A percentile compares a stretch with the other conserved stretches of the same genome.
phyloP scores from a whole-genome alignment of 2,888 invertebrate genomes.

The Cosmopolites sordidus region DNA sequence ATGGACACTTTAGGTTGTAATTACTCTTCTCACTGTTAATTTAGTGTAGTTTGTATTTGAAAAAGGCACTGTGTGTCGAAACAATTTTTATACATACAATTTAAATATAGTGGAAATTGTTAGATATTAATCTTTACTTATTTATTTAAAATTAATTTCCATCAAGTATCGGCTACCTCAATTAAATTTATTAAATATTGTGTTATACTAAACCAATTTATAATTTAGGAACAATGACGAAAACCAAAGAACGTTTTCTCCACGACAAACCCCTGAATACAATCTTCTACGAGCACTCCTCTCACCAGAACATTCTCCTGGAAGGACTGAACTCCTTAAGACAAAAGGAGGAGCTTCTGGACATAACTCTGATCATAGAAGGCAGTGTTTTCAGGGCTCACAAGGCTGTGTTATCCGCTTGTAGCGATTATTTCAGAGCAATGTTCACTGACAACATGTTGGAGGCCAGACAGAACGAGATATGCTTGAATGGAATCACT shows the following conservation, averaged over 20 bases:
- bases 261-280: conserved; percentile 47
- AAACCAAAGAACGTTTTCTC: conserved; percentile 42
- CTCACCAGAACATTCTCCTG: conserved; percentile 55
- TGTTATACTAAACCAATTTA: no score
- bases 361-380: conserved; percentile 62
- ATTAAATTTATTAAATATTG: no score
- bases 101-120: no score
- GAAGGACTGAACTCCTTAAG: conserved; percentile 60
- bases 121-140: no score
- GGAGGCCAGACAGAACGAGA: conserved; percentile 62
- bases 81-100: no score
- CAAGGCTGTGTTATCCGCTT: conserved; percentile 65
- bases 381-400: conserved; percentile 64
- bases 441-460: conserved; percentile 71
- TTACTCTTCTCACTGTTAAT: no score
- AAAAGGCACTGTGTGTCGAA: no score
- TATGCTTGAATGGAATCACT: conserved; percentile 62
- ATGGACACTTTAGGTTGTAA: no score
- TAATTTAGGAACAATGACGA: conserved; percentile 36
- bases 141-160: no score
- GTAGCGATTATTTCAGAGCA: conserved; percentile 70
- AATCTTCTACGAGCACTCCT: conserved; percentile 54
- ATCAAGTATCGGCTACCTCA: no score
- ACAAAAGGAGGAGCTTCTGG: conserved; percentile 58
- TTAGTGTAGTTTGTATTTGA: no score